Evolutionary conservation across 2,888 invertebrate species (phyloP).

Genomic region (Idaea straminata): DNA sequence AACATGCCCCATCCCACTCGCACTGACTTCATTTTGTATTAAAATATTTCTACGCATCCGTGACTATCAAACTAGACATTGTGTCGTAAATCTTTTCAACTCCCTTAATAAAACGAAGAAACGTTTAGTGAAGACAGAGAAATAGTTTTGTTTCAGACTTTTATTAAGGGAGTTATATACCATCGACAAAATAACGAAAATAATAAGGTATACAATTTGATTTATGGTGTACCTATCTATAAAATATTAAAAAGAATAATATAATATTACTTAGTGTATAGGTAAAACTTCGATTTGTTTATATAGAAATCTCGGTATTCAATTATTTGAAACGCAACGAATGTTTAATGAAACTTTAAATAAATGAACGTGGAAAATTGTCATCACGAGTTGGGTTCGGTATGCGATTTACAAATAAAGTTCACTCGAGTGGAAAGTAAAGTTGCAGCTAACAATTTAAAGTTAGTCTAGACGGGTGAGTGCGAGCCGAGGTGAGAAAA

Average conservation of each 20-base stretch:
- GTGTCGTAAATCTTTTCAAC: constrained; percentile 12
- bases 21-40: constrained; percentile 47
- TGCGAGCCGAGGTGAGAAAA: constrained; percentile 64
- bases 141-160: background rate
- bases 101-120: constrained; percentile 13
- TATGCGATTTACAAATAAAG: constrained; percentile 65
- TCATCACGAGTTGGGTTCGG: constrained; percentile 49
- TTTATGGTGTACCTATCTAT: background rate
- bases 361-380: constrained; percentile 42
- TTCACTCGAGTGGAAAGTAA: constrained; percentile 58
- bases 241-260: background rate
- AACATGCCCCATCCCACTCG: constrained; percentile 25
- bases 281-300: background rate
- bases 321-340: constrained; percentile 13
- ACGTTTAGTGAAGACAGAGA: constrained; percentile 21
- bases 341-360: constrained; percentile 29
- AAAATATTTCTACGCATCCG: constrained; percentile 42
- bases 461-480: constrained; percentile 59
- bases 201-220: background rate
- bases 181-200: background rate
- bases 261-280: background rate
- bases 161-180: background rate
- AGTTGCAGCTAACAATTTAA: constrained; percentile 73
- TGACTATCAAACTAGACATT: constrained; percentile 31
- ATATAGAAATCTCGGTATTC: background rate